Evolutionary conservation across 2,113 vertebrate genomes (phyloP).

Genomic region (Ramphastos sulfuratus): DNA sequence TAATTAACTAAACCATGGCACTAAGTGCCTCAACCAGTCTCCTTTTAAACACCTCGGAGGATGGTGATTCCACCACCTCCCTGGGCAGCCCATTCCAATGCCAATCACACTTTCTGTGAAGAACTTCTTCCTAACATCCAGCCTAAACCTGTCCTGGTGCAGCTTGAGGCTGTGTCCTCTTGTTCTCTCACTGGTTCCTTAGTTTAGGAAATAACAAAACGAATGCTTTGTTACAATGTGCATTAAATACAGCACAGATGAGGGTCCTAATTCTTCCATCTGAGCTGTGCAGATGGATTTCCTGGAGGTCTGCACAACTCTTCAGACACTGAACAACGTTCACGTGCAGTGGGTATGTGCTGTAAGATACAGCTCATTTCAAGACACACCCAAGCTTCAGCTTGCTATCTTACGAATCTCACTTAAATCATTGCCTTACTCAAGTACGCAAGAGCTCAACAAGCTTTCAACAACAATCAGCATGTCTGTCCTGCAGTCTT

Average conservation of each 20-base stretch:
- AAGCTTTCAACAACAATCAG: too few species aligned
- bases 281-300: not conserved
- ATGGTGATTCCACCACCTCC: too few species aligned
- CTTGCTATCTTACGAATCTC: not conserved
- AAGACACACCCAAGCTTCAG: not conserved
- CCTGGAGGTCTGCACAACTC: fast-evolving
- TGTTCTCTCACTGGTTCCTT: too few species aligned
- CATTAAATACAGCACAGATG: not conserved
- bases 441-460: not conserved
- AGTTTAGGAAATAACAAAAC: not conserved
- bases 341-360: fast-evolving
- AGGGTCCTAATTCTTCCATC: not conserved
- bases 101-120: too few species aligned
- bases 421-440: not conserved
- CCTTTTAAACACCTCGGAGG: too few species aligned
- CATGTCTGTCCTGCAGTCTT: fast-evolving
- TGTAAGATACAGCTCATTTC: fast-evolving
- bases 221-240: not conserved
- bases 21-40: too few species aligned
- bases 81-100: too few species aligned
- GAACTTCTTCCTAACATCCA: too few species aligned
- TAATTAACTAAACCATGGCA: too few species aligned
- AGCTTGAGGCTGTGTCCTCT: too few species aligned
- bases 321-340: not conserved
- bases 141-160: too few species aligned